Evolutionary conservation across 2,113 vertebrate genomes (phyloP).

Genomic region (Corythaeola cristata): DNA sequence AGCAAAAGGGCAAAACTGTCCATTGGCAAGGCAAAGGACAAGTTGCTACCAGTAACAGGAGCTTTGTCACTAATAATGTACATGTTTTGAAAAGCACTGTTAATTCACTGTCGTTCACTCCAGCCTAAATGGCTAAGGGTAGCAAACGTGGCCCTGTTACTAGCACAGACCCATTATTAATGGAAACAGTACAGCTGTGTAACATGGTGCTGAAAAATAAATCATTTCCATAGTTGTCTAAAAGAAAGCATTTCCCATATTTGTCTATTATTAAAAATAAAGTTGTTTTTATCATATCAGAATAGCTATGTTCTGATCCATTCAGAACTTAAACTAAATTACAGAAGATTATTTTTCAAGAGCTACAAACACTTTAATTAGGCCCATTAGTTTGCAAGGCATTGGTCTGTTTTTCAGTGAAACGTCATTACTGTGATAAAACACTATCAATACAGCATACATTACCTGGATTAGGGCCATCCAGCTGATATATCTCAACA

Average conservation of each 20-base stretch:
- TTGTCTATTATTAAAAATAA: not conserved
- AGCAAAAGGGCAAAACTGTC: not conserved
- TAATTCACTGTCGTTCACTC: not conserved
- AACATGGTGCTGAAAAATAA: not conserved
- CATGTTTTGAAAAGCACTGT: not conserved
- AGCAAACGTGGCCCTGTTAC: not conserved
- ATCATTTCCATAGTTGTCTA: not conserved
- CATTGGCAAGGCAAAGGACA: not conserved
- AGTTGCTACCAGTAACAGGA: not conserved
- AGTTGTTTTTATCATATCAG: not conserved
- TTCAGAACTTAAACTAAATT: not conserved
- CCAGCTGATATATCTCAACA: not conserved
- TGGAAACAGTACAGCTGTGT: not conserved
- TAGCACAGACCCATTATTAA: not conserved
- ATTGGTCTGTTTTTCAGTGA: not conserved
- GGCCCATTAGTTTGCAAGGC: not conserved
- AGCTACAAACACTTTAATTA: not conserved
- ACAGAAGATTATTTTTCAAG: not conserved
- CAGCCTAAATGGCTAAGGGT: not conserved
- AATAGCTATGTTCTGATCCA: not conserved
- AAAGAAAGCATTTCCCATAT: not conserved
- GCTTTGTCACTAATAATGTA: not conserved
- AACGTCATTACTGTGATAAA: not conserved
- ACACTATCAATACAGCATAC: not conserved
- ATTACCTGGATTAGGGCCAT: not conserved